Evolutionary conservation across 2,888 invertebrate species (phyloP), one percentile per base, ranked within the genome.

Genomic region (Clunio marinus): DNA sequence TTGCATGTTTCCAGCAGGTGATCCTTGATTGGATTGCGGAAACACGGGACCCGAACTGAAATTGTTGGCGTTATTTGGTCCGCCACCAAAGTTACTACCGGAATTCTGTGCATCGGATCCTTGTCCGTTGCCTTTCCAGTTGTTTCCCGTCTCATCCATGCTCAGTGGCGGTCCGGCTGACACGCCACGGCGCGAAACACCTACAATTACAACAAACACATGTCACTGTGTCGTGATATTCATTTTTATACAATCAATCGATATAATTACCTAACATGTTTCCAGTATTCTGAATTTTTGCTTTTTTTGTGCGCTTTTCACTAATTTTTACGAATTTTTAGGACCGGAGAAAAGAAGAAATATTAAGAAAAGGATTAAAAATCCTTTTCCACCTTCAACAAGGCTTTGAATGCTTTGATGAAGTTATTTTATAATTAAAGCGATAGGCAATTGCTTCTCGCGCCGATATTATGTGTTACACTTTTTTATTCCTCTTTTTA

Each of bases 11-110:
- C 89, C 83, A 75, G 89, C 84, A 70, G 89, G 90, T 72, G 89
- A 89, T 72, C 89, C 88, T 71, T 87, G 87, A 59, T 86, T 86
- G 71, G 86, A 86, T 72, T 88, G 88, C 73, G 86, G 88, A 72
- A 86, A 86, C 62, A 84, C 84, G 80, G 75, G 79, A 77, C 76
- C 78, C 77, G 76, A 79, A 79, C 75, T 84, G 84, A 75, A 80
- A 77, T 51, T 51, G 22, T 51, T 51, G 20, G 81, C 85, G 80
- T 81, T 83, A 78, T 51, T 51, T 2, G 51, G 51, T 80, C 84
- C 76, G 77, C 84, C 82, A 74, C 89, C 83, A 74, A 73, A 89
- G 88, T 75, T 91, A 90, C 71, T 91, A 17, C 37, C 35, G 8
- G 45, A n/a, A 57, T 41, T 68, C 17, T 68, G 51, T 84, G 71